Evolutionary conservation across 2,113 vertebrate genomes (phyloP).

Genomic region (Thamnophis sirtalis): DNA sequence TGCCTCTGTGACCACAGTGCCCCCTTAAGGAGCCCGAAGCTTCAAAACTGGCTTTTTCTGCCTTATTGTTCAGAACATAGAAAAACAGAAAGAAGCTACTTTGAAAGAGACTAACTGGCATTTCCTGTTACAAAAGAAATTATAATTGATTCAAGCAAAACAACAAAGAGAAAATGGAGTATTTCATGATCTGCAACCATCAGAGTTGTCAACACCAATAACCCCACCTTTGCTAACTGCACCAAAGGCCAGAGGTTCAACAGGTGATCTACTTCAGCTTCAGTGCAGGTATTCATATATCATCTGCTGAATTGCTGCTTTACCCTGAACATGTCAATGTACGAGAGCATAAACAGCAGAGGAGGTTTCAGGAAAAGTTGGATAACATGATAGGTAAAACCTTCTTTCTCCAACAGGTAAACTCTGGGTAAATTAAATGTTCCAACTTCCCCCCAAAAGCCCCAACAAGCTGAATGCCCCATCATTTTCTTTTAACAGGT

Average conservation of each 20-base stretch:
- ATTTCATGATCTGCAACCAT: not conserved
- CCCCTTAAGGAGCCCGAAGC: not conserved
- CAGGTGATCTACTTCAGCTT: not conserved
- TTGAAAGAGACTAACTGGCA: not conserved
- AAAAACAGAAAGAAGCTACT: not conserved
- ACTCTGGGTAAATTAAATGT: not conserved
- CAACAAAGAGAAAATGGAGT: not conserved
- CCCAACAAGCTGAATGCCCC: not conserved
- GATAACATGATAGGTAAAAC: not conserved
- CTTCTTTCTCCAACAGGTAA: not conserved
- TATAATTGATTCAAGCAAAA: not conserved
- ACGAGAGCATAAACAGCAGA: not conserved
- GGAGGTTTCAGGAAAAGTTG: not conserved
- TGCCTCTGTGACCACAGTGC: not conserved
- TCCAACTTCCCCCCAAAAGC: too few relatives aligned
- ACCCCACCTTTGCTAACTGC: not conserved
- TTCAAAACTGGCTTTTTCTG: not conserved
- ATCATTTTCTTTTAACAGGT: not conserved
- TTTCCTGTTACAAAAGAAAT: not conserved
- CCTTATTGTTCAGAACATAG: not conserved
- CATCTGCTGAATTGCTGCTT: not conserved
- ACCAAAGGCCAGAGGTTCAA: not conserved
- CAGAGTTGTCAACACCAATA: not conserved
- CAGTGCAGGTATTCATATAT: not conserved
- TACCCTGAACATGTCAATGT: not conserved